Evolutionary conservation across 2,888 invertebrate genomes (phyloP).

Genomic region (Hirtodrosophila trivittata): DNA sequence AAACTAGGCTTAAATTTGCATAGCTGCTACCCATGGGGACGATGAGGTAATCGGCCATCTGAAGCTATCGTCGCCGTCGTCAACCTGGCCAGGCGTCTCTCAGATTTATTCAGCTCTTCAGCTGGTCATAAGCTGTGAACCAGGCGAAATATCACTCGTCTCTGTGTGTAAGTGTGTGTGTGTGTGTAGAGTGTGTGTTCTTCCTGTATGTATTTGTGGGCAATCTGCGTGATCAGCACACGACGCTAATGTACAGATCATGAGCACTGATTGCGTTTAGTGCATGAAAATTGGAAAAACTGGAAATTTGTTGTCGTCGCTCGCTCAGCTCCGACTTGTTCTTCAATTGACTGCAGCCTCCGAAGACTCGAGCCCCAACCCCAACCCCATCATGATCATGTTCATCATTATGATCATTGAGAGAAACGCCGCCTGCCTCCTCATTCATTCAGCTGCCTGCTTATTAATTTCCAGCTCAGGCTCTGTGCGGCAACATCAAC

Average conservation of each 20-base stretch:
- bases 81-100: constrained; percentile 36
- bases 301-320: constrained; percentile 53
- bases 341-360: constrained; percentile 44
- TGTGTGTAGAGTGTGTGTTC: constrained; percentile 9
- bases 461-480: constrained; percentile 70
- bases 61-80: constrained; percentile 7
- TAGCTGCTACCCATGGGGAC: constrained; percentile 31
- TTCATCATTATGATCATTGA: constrained; percentile 30
- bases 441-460: constrained; percentile 16
- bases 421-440: constrained; percentile 10
- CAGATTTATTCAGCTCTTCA: constrained; percentile 44
- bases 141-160: constrained; percentile 57
- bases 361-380: not conserved
- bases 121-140: constrained; percentile 45
- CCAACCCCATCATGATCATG: constrained; percentile 10
- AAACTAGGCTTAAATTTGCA: constrained; percentile 64
- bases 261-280: constrained; percentile 76
- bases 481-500: constrained; percentile 65
- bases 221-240: constrained; percentile 77
- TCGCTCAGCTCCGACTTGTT: constrained; percentile 55
- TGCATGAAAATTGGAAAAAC: constrained; percentile 77
- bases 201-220: constrained; percentile 43
- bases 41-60: constrained; percentile 44
- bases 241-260: constrained; percentile 81
- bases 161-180: not conserved